Evolutionary conservation across 2,797 vertebrate genomes (phyloP).

Genomic region (Sciaenops ocellatus): DNA sequence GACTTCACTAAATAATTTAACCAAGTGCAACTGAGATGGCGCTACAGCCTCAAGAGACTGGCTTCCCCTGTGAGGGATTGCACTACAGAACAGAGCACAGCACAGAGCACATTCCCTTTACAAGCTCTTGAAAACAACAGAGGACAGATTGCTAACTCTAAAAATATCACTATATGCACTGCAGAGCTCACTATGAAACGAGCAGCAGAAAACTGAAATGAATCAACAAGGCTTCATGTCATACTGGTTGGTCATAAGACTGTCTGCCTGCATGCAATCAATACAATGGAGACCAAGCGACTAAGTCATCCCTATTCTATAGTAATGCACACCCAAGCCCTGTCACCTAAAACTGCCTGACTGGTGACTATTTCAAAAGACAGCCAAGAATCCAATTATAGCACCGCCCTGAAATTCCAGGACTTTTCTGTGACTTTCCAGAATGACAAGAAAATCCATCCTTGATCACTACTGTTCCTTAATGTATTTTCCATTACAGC

Average conservation of each 20-base stretch:
- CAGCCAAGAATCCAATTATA: neutral
- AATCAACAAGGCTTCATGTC: constrained; percentile 38
- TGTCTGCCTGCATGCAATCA: neutral
- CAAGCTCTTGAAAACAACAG: neutral
- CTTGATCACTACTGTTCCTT: neutral
- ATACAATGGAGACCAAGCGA: constrained; percentile 17
- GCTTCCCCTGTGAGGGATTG: constrained; percentile 8
- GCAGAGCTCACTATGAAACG: neutral
- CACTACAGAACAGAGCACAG: neutral
- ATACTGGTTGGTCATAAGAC: constrained; percentile 25
- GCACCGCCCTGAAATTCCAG: neutral
- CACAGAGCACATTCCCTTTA: constrained; percentile 18
- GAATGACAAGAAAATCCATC: neutral
- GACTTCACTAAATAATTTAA: constrained; percentile 74
- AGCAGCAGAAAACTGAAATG: neutral
- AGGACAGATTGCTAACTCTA: neutral
- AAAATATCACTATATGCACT: neutral
- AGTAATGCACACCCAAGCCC: constrained; percentile 10
- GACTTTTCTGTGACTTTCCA: neutral
- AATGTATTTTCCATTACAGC: neutral
- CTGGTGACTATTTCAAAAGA: neutral
- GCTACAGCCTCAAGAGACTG: constrained; percentile 29
- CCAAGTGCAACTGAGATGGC: constrained; percentile 54
- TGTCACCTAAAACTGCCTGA: constrained; percentile 6
- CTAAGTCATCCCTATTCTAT: neutral